These are phyloP conservation scores for Heliornis fulica DNA, from an alignment of 2,113 vertebrate species.

Conservation along the genomic window DNA sequence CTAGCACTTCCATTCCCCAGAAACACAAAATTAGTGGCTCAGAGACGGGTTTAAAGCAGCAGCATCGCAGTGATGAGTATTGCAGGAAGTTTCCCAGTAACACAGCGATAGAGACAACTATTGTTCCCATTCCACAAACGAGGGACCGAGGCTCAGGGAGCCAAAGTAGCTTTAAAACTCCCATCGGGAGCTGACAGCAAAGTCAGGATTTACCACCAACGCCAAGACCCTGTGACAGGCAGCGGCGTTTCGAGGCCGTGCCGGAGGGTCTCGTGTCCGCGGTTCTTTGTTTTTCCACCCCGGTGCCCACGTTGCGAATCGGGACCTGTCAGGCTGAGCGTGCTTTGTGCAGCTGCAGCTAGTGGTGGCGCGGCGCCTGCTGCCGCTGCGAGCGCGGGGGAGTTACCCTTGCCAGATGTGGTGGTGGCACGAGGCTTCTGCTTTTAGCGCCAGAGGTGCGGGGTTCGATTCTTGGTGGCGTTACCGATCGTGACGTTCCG, in stretches of 20 bases:
- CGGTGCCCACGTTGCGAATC: fast-evolving
- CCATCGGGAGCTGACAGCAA: fast-evolving
- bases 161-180: background rate
- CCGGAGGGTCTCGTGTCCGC: background rate
- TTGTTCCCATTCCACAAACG: background rate
- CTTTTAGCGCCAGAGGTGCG: background rate
- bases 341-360: background rate
- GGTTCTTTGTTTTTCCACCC: no score
- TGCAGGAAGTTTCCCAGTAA: background rate
- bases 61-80: background rate
- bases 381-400: background rate
- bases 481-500: no score
- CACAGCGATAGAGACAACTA: background rate
- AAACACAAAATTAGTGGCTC: background rate
- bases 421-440: background rate
- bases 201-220: background rate
- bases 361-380: fast-evolving
- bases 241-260: fast-evolving
- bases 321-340: background rate
- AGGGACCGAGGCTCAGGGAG: background rate
- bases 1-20: background rate
- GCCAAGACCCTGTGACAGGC: background rate
- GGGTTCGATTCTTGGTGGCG: background rate
- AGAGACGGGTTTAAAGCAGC: background rate
- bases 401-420: fast-evolving